phyloP scores from a whole-genome alignment of 1,140 invertebrate species.

The Drosophila mojavensis region DNA sequence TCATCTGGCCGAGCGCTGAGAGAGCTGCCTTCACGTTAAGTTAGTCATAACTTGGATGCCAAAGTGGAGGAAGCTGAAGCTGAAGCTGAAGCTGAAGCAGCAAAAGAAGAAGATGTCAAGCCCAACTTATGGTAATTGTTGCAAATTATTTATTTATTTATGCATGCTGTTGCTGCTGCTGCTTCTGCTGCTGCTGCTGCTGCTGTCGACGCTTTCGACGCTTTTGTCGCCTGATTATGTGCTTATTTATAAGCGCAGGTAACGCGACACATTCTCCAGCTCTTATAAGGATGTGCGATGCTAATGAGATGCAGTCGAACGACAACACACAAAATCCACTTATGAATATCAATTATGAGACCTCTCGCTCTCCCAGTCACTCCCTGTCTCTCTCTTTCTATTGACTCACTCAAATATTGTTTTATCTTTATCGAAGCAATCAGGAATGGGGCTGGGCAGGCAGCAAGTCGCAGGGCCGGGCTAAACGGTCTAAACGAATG shows the following conservation, averaged over 20 bases:
- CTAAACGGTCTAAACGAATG: neutral
- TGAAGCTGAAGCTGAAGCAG: neutral
- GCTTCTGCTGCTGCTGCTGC: neutral
- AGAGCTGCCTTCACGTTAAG: conserved; percentile 27
- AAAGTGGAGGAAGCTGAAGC: neutral
- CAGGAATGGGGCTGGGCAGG: neutral
- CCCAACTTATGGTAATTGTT: conserved; percentile 78
- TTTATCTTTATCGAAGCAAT: neutral
- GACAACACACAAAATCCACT: conserved; percentile 51
- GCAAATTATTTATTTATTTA: conserved; percentile 82
- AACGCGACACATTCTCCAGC: conserved; percentile 27
- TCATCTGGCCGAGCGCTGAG: conserved; percentile 17
- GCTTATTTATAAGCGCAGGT: conserved; percentile 74
- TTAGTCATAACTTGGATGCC: conserved; percentile 63
- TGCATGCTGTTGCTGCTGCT: conserved; percentile 44
- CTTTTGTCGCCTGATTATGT: conserved; percentile 78
- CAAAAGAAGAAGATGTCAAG: conserved; percentile 53
- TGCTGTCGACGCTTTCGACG: conserved; percentile 4
- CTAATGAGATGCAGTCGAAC: conserved; percentile 75
- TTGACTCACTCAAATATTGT: neutral
- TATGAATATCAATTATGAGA: conserved; percentile 74
- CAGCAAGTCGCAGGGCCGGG: neutral
- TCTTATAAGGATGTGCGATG: conserved; percentile 52
- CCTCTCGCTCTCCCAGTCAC: neutral
- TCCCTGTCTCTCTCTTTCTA: neutral